Evolutionary conservation across 2,113 vertebrate genomes (phyloP), one percentile per base, ranked within the genome.

Genomic region (Lophochroa leadbeateri): DNA sequence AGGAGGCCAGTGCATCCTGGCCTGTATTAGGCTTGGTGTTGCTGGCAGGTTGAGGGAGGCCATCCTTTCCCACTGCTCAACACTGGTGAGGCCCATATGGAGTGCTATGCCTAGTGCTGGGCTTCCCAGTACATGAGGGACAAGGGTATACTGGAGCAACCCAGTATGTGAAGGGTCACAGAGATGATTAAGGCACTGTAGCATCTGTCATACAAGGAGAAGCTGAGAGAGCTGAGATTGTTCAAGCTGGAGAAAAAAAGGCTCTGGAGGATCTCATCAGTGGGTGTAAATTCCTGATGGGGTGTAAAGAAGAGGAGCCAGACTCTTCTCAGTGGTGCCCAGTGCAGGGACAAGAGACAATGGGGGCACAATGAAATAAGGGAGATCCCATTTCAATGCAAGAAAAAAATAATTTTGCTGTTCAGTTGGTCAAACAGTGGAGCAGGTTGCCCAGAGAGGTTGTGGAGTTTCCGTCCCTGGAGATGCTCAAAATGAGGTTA

Each of bases 1-100:
- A 67, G 33, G 31, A 71, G 93, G 21, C 4, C 37, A 53, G 0
- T 7, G 37, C 15, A 37, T 20, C 46, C n/a, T 0, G 0, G 20
- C 10, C 27, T 77, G 6, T 28, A 27, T 46, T 43, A n/a, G 9
- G 29, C 14, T n/a, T 65, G 18, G 13, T 16, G 55, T 25, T 79
- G 28, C n/a, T 50, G 82, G 43, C 28, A 85, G 10, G 20, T 13
- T 2, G 1, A 70, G 21, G 13, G 13, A 57, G 13, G 25, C 3
- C 4, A 82, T 24, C 14, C 31, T 87, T 67, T 25, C 23, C 11
- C 46, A n/a, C 55, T 53, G 20, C 24, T 70, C 24, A 67, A 39
- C 37, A 44, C 17, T 71, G n/a, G 9, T 49, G 37, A 82, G 55
- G 47, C 37, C 25, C 18, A 15, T 53, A 17, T 79, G 43, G 57